Evolutionary conservation across 2,797 vertebrate genomes (phyloP), one percentile per base, ranked within the genome.

Genomic region (Jordanella pulchra): DNA sequence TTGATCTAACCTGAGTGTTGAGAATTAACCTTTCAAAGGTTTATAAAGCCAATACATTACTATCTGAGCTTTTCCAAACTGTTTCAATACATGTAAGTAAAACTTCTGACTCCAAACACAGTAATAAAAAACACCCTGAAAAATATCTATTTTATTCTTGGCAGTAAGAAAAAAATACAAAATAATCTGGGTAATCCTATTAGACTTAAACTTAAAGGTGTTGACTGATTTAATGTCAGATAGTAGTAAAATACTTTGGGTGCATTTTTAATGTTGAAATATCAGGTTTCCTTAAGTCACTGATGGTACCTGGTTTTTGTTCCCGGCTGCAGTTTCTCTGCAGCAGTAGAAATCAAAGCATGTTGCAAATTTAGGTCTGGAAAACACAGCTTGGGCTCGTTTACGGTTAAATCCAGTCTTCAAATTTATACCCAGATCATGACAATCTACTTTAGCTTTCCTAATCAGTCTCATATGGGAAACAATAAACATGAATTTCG

Each of bases 401-500:
- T 79, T 73, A 51, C 77, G 66, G 17, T 69, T 78, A 58, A 73
- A 81, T 72, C 50, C 45, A 75, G 54, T 65, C 69, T 66, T 44
- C 47, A 23, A 56, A 54, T 56, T 63, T 61, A 55, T 28, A 54
- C 50, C 50, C 15, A 76, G 53, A 47, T 42, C 71, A 25, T 30
- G 28, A 58, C 69, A 71, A 70, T 61, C 50, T 0, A 51, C 54
- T 61, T 51, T 7, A 73, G 74, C 60, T 39, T n/a, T 74, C 25
- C 72, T 63, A 84, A 87, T 86, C 81, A 82, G 14, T 35, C 69
- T 30, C 53, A 68, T 47, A 10, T 65, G 76, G 73, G 48, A 75
- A 84, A 82, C 77, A 58, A 83, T 79, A 81, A 86, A 81, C 79
- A 79, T 79, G 72, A 69, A 71, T 78, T 81, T 68, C 71, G 78